Percentiles rank a stretch among this genome's conserved stretches.
Evolutionary conservation across 2,888 invertebrate species (phyloP).

Genomic region (Anagyrus pseudococci): DNA sequence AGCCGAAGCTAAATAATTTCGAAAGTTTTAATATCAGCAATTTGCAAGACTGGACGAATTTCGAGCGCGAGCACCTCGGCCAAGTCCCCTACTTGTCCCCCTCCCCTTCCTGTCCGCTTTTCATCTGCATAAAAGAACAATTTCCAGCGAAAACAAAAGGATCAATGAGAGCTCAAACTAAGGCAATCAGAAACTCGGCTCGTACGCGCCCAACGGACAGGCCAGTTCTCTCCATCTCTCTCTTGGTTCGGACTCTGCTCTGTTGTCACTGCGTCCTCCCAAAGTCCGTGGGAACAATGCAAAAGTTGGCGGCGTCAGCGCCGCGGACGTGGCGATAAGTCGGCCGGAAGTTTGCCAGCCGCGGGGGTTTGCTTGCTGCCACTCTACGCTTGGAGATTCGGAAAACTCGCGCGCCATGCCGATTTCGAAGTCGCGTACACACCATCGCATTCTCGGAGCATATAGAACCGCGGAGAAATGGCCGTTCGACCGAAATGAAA

Average conservation of each 20-base stretch:
- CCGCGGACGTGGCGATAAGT: slow-evolving; percentile 13
- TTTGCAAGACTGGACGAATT: slow-evolving; percentile 2
- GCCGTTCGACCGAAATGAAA: too few relatives aligned
- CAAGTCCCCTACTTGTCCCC: slow-evolving; percentile 4
- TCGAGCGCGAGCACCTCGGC: background rate
- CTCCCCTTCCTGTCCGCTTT: slow-evolving; percentile 2
- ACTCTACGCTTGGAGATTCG: too few relatives aligned
- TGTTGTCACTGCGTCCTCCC: slow-evolving; percentile 2
- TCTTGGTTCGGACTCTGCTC: too few relatives aligned
- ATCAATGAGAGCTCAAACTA: slow-evolving; percentile 18
- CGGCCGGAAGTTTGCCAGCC: slow-evolving; percentile 18
- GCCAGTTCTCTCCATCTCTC: background rate
- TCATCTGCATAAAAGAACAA: slow-evolving; percentile 27
- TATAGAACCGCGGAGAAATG: too few relatives aligned
- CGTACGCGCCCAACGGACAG: slow-evolving; percentile 13
- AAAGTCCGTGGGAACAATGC: slow-evolving; percentile 18
- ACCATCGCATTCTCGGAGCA: background rate
- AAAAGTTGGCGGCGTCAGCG: slow-evolving; percentile 10
- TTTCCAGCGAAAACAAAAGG: slow-evolving; percentile 27
- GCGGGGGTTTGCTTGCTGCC: background rate
- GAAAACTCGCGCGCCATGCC: slow-evolving; percentile 7
- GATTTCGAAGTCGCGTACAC: background rate
- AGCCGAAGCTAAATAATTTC: slow-evolving; percentile 3
- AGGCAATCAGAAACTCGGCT: slow-evolving; percentile 24
- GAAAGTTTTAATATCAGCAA: slow-evolving; percentile 27